Evolutionary conservation across 2,888 invertebrate species (phyloP).

Genomic region (Mechanitis mazaeus): DNA sequence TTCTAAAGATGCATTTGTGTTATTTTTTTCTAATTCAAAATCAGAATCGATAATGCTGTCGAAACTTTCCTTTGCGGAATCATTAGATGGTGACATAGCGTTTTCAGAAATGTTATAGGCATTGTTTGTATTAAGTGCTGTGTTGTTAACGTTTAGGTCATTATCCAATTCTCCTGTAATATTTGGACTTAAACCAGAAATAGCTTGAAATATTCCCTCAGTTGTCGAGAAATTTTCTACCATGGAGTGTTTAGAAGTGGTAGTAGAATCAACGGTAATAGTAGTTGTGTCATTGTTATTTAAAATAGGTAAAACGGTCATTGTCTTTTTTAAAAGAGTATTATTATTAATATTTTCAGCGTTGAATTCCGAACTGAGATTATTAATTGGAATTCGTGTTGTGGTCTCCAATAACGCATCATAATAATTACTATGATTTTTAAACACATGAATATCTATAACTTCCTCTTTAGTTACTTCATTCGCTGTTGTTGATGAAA

Average conservation of each 20-base stretch:
- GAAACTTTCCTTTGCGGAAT: conserved; percentile 15
- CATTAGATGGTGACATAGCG: conserved; percentile 2
- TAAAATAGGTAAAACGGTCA: no score
- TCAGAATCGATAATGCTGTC: conserved; percentile 21
- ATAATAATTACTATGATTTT: conserved; percentile 37
- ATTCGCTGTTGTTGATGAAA: conserved; percentile 15
- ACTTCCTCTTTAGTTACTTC: conserved; percentile 30
- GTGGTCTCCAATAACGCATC: conserved; percentile 47
- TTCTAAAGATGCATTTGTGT: conserved; percentile 35
- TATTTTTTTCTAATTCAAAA: conserved; percentile 29
- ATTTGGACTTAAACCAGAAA: conserved; percentile 18
- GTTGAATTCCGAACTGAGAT: conserved; percentile 25
- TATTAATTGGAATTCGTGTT: conserved; percentile 47
- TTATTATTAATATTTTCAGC: background rate
- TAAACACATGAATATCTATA: conserved; percentile 34
- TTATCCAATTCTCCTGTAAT: conserved; percentile 24
- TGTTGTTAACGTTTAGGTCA: conserved; percentile 8
- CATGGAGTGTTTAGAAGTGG: conserved; percentile 12
- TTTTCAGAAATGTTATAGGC: conserved; percentile 16
- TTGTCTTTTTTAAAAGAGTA: no score
- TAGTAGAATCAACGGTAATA: conserved; percentile 15
- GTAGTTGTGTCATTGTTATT: conserved; percentile 6
- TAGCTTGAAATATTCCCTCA: conserved; percentile 11
- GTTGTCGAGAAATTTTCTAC: conserved; percentile 20
- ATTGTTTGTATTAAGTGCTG: conserved; percentile 4